Evolutionary conservation across 2,888 invertebrate genomes (phyloP).

Genomic region (Chrysolina americana): DNA sequence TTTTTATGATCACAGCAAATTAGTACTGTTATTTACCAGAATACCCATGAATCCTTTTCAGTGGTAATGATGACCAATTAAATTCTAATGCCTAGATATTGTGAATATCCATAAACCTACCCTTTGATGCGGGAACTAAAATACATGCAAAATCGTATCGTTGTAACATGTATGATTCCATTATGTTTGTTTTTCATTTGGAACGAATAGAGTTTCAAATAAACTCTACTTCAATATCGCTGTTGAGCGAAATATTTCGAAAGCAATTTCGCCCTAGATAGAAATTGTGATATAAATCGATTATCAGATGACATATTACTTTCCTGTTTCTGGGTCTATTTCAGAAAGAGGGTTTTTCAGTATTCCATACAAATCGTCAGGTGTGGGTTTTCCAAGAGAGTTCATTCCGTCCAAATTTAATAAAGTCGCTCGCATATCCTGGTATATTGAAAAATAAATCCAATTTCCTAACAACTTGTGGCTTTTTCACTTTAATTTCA

Average conservation of each 20-base stretch:
- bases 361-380: constrained; percentile 47
- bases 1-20: no score
- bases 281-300: constrained; percentile 18
- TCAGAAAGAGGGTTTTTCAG: constrained; percentile 36
- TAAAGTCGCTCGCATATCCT: constrained; percentile 48
- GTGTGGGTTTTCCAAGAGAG: constrained; percentile 50
- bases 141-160: no score
- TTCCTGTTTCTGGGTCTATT: constrained; percentile 6
- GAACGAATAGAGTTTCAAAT: no score
- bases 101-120: no score
- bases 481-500: constrained; percentile 53
- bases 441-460: constrained; percentile 55
- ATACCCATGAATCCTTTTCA: no score
- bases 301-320: constrained; percentile 8
- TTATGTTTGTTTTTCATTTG: no score
- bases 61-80: no score
- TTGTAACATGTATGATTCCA: no score
- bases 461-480: constrained; percentile 51
- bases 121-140: no score
- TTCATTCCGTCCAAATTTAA: constrained; percentile 53
- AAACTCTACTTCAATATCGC: background rate
- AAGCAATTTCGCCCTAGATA: constrained; percentile 3
- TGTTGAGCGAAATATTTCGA: constrained; percentile 5
- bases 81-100: no score
- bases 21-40: no score